Evolutionary conservation across 2,113 vertebrate species (phyloP), one percentile per base, ranked within the genome.

Genomic region (Monarcha castaneiventris): DNA sequence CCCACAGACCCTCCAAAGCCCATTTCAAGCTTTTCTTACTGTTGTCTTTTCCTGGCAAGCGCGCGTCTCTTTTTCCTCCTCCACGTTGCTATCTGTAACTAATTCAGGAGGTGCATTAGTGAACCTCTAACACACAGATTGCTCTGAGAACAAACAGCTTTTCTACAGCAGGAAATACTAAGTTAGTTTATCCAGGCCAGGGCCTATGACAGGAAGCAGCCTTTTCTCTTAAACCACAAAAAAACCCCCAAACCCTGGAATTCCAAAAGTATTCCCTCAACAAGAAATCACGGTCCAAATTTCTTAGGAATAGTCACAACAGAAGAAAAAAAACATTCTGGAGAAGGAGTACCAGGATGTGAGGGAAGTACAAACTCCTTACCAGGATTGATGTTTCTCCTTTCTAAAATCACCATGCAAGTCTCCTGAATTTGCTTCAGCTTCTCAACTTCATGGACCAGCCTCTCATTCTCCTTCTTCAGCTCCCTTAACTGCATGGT

Each of bases 381-480:
- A 98, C 98, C 98, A 93, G 97, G 96, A 83, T 72, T 77, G 35
- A 97, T 96, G 78, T 96, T 97, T 55, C 94, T 97, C 91, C 93
- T 96, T 95, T 98, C 97, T 49, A 98, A 91, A 91, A 98, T 92
- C 39, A 84, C 91, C 96, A 98, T 93, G 94, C 97, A 98, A 52
- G 73, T 97, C 63, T 97, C 94, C 84, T 97, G 97, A 76, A 97
- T 97, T 55, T 97, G 97, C 89, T 96, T 97, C 61, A 98, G 96
- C 71, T 97, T 97, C 79, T 98, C 97, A 11, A 97, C 91, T 90
- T 98, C 97, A 20, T 97, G 94, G 63, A 94, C 75, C 63, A 98
- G 86, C 20, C 59, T 86, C 87, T 86, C 87, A 7, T 98, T 64
- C 33, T 77, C 73, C 59, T 97, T 79, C 54, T 68, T 89, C 55